Evolutionary conservation across 2,113 vertebrate species (phyloP), one percentile per base, ranked within the genome.

Genomic region (Alligator mississippiensis): DNA sequence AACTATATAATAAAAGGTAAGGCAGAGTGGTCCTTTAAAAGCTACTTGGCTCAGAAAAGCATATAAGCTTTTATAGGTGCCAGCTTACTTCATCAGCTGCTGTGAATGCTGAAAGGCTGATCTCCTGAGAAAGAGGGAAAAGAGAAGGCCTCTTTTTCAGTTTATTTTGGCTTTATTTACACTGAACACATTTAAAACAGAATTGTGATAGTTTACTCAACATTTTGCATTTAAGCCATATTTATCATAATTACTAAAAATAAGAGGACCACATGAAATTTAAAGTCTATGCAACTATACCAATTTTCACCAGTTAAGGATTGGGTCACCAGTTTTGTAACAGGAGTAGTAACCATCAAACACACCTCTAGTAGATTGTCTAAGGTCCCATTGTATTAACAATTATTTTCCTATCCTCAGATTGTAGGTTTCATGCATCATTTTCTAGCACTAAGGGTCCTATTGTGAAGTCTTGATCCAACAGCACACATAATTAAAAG

Each of bases 401-500:
- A 96, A 91, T 87, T 82, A 61, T 91, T 79, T 85, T 9, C 76
- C 81, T 93, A 2, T 84, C 21, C 3, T 79, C n/a, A 11, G 62
- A 68, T 66, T 80, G 5, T 57, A 90, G 77, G 75, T 77, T 95
- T 96, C 83, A 74, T 86, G 78, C 57, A 84, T 80, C 54, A 82
- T 13, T 85, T 95, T 96, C 62, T 81, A 3, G 63, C 89, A 76
- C 38, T 30, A 24, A 70, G 74, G 74, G 16, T 90, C 88, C 82
- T 81, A 2, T n/a, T 58, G 58, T 81, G 54, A 74, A 77, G 77
- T 90, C 90, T 86, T 96, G 90, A 96, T 96, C 79, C 66, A 95
- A 88, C 91, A 89, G 62, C 62, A 93, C 88, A 93, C 16, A 85
- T 95, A 97, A 96, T 96, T 96, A 96, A 96, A 97, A 96, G 70